A percentile compares a stretch with the other conserved stretches of the same genome.
Conservation (phyloP, 2,797 vertebrate species). For the Eidolon dupreanum region DNA sequence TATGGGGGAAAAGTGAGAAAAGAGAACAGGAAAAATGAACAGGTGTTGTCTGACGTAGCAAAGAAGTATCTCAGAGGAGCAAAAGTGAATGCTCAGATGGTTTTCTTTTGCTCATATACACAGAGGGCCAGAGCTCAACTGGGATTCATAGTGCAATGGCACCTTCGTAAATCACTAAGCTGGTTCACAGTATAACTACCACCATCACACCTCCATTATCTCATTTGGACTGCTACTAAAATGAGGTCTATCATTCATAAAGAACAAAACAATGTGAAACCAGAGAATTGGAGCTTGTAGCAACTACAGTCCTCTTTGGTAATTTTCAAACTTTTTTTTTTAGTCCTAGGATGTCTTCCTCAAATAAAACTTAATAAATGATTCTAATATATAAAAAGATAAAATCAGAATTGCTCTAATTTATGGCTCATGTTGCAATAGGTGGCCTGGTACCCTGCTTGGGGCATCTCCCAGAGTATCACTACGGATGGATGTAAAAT, state of each 20-base stretch:
- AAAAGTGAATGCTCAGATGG: background rate
- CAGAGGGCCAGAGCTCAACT: background rate
- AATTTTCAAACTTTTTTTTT: background rate
- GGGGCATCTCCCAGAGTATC: background rate
- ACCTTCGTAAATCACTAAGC: background rate
- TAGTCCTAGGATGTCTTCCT: background rate
- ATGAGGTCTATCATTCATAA: background rate
- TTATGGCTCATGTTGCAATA: background rate
- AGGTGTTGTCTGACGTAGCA: background rate
- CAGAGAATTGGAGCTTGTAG: background rate
- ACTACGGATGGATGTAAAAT: background rate
- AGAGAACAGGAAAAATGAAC: background rate
- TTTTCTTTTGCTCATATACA: background rate
- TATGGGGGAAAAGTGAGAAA: background rate
- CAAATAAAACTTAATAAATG: conserved; percentile 44
- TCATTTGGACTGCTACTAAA: background rate
- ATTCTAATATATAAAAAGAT: background rate
- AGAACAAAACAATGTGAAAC: background rate
- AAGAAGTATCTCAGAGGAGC: background rate
- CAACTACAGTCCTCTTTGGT: background rate
- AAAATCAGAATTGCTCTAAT: background rate
- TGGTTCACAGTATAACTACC: background rate
- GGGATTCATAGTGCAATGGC: background rate
- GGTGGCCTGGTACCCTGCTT: background rate
- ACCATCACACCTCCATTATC: too few species aligned